A percentile compares a stretch with the other conserved stretches of the same genome.
phyloP scores from a whole-genome alignment of 2,113 vertebrate genomes.

The Tenebrosternarchus preto region DNA sequence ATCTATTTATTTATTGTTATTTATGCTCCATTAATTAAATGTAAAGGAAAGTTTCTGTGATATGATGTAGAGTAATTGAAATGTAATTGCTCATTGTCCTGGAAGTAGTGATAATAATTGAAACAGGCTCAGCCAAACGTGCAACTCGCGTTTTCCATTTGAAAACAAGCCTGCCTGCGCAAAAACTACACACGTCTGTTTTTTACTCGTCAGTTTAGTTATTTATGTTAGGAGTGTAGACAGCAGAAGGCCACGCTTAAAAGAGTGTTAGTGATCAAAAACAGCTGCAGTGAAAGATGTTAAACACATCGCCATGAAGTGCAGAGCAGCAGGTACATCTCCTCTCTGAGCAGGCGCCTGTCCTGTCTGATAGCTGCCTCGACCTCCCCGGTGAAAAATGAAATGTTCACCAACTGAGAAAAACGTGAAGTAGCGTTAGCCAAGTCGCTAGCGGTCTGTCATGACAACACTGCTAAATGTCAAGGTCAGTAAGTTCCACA shows the following conservation, averaged over 20 bases:
- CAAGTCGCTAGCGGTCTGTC: slow-evolving; percentile 67
- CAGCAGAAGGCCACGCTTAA: slow-evolving; percentile 40
- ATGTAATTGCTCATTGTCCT: too few relatives aligned
- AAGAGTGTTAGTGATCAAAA: slow-evolving; percentile 44
- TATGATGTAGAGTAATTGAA: too few relatives aligned
- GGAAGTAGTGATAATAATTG: too few relatives aligned
- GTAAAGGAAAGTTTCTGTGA: too few relatives aligned
- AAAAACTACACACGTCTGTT: background rate
- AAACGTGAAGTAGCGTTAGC: slow-evolving; percentile 56
- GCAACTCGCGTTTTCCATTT: too few relatives aligned
- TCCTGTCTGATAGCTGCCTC: slow-evolving; percentile 46
- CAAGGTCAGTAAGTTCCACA: slow-evolving; percentile 68
- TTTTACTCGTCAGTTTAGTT: slow-evolving; percentile 29
- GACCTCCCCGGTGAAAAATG: slow-evolving; percentile 52
- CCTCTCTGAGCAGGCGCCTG: slow-evolving; percentile 44
- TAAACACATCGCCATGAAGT: slow-evolving; percentile 29
- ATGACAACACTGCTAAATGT: slow-evolving; percentile 69
- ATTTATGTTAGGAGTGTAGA: slow-evolving; percentile 32
- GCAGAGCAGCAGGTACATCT: background rate
- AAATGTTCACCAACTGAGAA: slow-evolving; percentile 64
- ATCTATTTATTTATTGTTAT: too few relatives aligned
- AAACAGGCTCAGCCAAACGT: too few relatives aligned
- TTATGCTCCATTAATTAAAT: too few relatives aligned
- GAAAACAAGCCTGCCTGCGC: too few relatives aligned
- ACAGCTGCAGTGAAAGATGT: slow-evolving; percentile 25